phyloP scores from a whole-genome alignment of 2,888 invertebrate species.

The Meloe dianella region DNA sequence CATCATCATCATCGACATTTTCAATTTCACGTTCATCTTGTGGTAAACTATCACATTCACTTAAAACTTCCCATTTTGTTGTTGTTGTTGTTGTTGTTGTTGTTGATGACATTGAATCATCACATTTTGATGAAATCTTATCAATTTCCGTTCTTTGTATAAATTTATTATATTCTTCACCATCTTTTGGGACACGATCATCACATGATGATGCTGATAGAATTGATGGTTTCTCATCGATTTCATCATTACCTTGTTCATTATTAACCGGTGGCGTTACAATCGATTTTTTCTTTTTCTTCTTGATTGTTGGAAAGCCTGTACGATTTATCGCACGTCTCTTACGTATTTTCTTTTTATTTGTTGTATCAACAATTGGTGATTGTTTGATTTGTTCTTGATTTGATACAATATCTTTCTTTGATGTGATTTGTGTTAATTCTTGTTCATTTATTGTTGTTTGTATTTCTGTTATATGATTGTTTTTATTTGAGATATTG shows the following conservation, averaged over 20 bases:
- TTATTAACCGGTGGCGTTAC: slow-evolving; percentile 20
- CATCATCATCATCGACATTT: slow-evolving; percentile 53
- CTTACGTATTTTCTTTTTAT: slow-evolving; percentile 63
- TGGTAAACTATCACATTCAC: slow-evolving; percentile 68
- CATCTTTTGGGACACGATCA: slow-evolving; percentile 73
- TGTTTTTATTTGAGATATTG: neutral
- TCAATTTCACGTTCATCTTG: slow-evolving; percentile 67
- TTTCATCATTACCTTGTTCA: no score
- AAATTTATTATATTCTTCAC: slow-evolving; percentile 72
- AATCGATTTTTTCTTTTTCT: slow-evolving; percentile 70
- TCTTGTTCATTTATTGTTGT: slow-evolving; percentile 7
- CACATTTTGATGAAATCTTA: slow-evolving; percentile 23
- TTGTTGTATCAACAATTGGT: slow-evolving; percentile 34
- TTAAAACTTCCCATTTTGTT: slow-evolving; percentile 66
- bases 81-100: slow-evolving; percentile 45
- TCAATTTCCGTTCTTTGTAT: slow-evolving; percentile 64
- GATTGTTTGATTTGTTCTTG: slow-evolving; percentile 42
- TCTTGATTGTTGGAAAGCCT: slow-evolving; percentile 84
- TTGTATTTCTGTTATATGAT: slow-evolving; percentile 43
- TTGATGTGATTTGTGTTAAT: slow-evolving; percentile 16
- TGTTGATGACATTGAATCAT: slow-evolving; percentile 22
- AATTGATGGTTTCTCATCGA: slow-evolving; percentile 32
- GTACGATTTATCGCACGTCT: slow-evolving; percentile 78
- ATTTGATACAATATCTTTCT: neutral
- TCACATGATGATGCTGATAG: slow-evolving; percentile 61